Conservation (phyloP, 1,140 invertebrate species). For the Rhyzopertha dominica region DNA sequence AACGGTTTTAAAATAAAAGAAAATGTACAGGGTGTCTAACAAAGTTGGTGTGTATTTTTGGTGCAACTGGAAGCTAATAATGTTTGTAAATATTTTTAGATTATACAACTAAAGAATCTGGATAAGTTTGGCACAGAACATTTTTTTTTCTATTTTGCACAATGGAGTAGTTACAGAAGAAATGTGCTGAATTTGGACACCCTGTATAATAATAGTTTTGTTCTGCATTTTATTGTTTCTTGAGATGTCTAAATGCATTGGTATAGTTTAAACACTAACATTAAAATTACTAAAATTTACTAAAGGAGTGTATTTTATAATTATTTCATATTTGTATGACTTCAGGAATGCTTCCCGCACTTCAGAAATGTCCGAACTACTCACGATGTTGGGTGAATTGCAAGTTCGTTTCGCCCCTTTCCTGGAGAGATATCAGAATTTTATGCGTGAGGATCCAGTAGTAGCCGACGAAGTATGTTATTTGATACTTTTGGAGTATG, state of each 20-base stretch:
- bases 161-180: no score
- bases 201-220: not conserved
- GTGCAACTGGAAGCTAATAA: no score
- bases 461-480: conserved; percentile 50
- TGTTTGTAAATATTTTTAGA: no score
- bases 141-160: no score
- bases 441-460: conserved; percentile 56
- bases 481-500: conserved; percentile 6
- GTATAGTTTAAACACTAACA: conserved; percentile 12
- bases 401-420: conserved; percentile 60
- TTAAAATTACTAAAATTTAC: no score
- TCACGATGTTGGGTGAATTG: conserved; percentile 55
- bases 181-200: no score
- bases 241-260: not conserved
- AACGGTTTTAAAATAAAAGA: no score
- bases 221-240: not conserved
- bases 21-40: no score
- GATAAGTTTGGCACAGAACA: no score
- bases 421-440: conserved; percentile 54
- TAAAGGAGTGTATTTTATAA: no score
- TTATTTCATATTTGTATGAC: conserved; percentile 11
- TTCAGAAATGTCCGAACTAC: conserved; percentile 54
- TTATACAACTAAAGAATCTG: no score
- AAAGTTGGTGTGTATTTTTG: no score
- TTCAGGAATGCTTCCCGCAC: conserved; percentile 47